Conservation (phyloP, 2,888 invertebrate genomes). For the Hermodice carunculata region DNA sequence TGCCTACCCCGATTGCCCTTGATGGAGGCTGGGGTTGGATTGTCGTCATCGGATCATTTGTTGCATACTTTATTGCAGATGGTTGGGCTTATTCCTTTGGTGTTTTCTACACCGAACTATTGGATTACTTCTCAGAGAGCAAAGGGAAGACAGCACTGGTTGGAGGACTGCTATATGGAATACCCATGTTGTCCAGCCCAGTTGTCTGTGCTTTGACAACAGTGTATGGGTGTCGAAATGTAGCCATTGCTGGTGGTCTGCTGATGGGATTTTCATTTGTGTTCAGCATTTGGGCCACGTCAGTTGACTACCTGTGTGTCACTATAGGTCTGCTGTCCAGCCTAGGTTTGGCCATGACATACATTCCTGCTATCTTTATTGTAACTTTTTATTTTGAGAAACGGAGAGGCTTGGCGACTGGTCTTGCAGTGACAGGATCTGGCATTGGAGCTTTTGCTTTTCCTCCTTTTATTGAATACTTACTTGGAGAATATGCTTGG, state of each 20-base stretch:
- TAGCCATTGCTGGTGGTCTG: conserved; percentile 40
- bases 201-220: conserved; percentile 38
- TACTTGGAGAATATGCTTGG: conserved; percentile 45
- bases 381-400: conserved; percentile 46
- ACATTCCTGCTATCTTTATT: conserved; percentile 35
- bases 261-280: conserved; percentile 31
- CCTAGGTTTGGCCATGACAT: conserved; percentile 41
- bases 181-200: conserved; percentile 42
- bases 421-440: conserved; percentile 50
- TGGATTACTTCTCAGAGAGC: conserved; percentile 35
- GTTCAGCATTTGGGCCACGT: conserved; percentile 29
- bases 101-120: conserved; percentile 34
- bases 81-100: conserved; percentile 46
- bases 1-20: conserved; percentile 5
- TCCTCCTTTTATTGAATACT: conserved; percentile 42
- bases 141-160: conserved; percentile 42
- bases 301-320: conserved; percentile 30
- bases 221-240: conserved; percentile 32
- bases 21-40: conserved; percentile 46
- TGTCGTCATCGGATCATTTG: conserved; percentile 40
- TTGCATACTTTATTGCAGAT: conserved; percentile 42
- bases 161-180: conserved; percentile 41
- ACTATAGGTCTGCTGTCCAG: conserved; percentile 38
- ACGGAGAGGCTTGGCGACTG: conserved; percentile 42
- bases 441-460: conserved; percentile 49